These are phyloP conservation scores for Engystomops pustulosus DNA, from an alignment of 2,113 vertebrate species.

Conservation along the genomic window DNA sequence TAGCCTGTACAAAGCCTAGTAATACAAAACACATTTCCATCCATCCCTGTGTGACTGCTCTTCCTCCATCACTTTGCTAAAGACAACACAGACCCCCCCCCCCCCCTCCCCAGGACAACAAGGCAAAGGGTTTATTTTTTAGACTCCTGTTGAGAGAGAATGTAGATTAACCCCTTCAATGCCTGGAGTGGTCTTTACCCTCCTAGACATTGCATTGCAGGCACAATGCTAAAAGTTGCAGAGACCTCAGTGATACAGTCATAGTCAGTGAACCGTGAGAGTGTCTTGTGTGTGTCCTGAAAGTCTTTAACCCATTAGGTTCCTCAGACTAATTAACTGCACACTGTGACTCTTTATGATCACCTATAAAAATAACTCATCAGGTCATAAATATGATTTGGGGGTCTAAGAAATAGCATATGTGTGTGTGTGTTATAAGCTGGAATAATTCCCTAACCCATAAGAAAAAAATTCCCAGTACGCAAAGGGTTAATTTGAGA, in stretches of 20 bases:
- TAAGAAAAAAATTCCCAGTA: background rate
- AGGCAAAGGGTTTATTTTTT: background rate
- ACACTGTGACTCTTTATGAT: background rate
- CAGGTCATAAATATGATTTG: background rate
- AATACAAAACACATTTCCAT: constrained; percentile 70
- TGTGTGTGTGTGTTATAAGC: background rate
- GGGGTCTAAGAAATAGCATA: background rate
- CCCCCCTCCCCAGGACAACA: background rate
- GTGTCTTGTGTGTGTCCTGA: background rate
- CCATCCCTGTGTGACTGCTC: constrained; percentile 60
- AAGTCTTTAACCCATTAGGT: background rate
- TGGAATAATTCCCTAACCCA: no score
- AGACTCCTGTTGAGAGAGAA: background rate
- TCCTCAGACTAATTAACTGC: background rate
- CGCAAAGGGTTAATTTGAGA: background rate
- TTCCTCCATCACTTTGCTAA: constrained; percentile 7
- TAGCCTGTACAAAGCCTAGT: constrained; percentile 70
- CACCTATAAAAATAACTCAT: no score
- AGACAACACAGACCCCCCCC: background rate
- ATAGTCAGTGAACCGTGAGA: constrained; percentile 6
- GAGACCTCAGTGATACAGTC: background rate
- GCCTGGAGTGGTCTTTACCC: background rate
- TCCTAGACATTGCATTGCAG: no score
- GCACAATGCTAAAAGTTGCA: background rate
- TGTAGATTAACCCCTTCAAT: background rate